Percentiles rank a stretch among this genome's conserved stretches.
phyloP scores from a whole-genome alignment of 2,113 vertebrate genomes.

The Trichechus manatus region DNA sequence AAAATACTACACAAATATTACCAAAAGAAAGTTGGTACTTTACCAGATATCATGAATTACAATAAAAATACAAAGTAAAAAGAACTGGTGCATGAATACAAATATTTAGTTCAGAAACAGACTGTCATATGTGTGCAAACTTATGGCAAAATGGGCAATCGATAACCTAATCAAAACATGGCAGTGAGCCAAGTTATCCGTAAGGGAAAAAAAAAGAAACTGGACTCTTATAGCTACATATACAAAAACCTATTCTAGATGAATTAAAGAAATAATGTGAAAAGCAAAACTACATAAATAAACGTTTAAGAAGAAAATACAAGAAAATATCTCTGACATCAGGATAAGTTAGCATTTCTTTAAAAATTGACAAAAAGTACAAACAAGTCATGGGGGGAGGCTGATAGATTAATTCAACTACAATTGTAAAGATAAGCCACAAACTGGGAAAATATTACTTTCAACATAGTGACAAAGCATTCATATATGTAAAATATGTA shows the following conservation, averaged over 20 bases:
- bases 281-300: conserved; percentile 30
- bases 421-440: background rate
- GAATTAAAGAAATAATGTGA: conserved; percentile 28
- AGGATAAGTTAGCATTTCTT: background rate
- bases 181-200: background rate
- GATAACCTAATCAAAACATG: background rate
- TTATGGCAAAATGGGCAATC: background rate
- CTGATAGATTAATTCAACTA: background rate
- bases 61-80: conserved; percentile 18
- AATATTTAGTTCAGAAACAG: conserved; percentile 30
- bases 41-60: background rate
- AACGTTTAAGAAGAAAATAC: conserved; percentile 16
- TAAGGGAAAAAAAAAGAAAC: background rate
- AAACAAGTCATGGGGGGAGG: background rate
- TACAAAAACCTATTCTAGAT: background rate
- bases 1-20: background rate
- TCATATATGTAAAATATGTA: background rate
- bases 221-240: background rate
- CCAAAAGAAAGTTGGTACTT: background rate
- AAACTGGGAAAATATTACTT: background rate
- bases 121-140: background rate
- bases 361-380: background rate
- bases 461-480: background rate
- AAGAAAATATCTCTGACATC: conserved; percentile 9
- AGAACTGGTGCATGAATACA: background rate